A percentile compares a stretch with the other conserved stretches of the same genome.
Conservation (phyloP, 2,113 vertebrate species). For the Pterocles burchelli region DNA sequence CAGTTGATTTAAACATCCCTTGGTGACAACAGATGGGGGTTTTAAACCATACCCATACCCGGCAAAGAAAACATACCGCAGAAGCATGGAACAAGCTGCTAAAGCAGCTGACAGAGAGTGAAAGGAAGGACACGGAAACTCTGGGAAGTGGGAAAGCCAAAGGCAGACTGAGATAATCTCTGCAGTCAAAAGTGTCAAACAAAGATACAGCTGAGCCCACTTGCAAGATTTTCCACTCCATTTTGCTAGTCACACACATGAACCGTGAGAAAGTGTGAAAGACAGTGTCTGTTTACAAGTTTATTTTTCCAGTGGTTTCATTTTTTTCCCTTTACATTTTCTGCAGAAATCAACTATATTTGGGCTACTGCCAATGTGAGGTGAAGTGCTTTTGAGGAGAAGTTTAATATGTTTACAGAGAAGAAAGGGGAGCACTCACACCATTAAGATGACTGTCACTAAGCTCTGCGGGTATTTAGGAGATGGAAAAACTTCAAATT, state of each 20-base stretch:
- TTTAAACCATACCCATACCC: not conserved
- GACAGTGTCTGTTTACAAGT: slow-evolving; percentile 31
- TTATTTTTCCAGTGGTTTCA: slow-evolving; percentile 19
- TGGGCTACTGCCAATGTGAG: not conserved
- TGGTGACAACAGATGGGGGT: not conserved
- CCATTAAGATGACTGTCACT: slow-evolving; percentile 7
- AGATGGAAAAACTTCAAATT: slow-evolving; percentile 39
- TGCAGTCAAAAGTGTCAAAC: slow-evolving; percentile 3
- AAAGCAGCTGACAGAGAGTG: not conserved
- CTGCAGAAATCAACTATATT: not conserved
- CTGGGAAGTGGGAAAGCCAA: not conserved
- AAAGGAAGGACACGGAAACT: not conserved
- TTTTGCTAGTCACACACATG: not conserved
- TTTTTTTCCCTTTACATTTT: not conserved
- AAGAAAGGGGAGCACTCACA: not conserved
- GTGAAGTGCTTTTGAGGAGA: not conserved
- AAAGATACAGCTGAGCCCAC: slow-evolving; percentile 30
- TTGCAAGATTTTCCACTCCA: slow-evolving; percentile 18
- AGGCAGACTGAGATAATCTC: slow-evolving; percentile 26
- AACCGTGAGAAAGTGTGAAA: slow-evolving; percentile 45
- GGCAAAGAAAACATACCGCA: not conserved
- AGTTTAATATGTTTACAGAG: not conserved
- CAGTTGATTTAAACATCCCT: not conserved
- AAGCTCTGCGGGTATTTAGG: not conserved
- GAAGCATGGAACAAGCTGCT: not conserved